Base-by-base conservation (phyloP, 1,140 invertebrate genomes). In the Trichogramma pretiosum region DNA sequence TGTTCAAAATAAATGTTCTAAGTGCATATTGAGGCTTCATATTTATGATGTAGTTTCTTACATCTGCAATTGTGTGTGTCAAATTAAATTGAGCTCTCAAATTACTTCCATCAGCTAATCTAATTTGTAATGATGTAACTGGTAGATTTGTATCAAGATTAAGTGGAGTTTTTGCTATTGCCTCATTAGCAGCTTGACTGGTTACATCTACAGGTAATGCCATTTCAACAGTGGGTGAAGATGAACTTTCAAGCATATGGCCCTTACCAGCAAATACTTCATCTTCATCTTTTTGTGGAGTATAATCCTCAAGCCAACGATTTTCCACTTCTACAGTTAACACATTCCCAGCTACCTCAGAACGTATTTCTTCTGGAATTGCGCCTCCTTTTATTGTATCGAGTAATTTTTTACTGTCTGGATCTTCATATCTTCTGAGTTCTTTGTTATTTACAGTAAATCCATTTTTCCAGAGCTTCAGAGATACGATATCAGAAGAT, bases 391-490 rank as follows among this genome's bases (percentile, higher is more conserved):
- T 81, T 38, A 98, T 85, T 34, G 83, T 81, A 51, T 83, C 82
- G 10, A 99, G 74, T 66, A 99, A 98, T 56, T 89, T 84, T 43
- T 78, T 80, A 66, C 95, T 95, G 21, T 78, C 76, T 3, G 89
- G 85, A 73, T 97, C 90, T 28, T 77, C 75, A 61, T 94, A 98
- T 3, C 77, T 68, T 50, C 93, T 72, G 42, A 98, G 64, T 39
- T 86, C 82, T 10, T 90, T 91, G 62, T 87, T 83, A 74, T 98
- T 89, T 47, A 99, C 79, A 42, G 87, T 94, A 67, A 98, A 98
- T 1, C 96, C 96, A 70, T 93, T 88, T 57, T 84, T 82, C 92
- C 93, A 98, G 35, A 99, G 72, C 59, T 87, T 90, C 34, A 99
- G 72, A 9, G 82, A 80, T 21, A 94, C 84, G 28, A 83, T 74